Conservation (phyloP, 2,797 vertebrate species). For the Acanthornis magna region DNA sequence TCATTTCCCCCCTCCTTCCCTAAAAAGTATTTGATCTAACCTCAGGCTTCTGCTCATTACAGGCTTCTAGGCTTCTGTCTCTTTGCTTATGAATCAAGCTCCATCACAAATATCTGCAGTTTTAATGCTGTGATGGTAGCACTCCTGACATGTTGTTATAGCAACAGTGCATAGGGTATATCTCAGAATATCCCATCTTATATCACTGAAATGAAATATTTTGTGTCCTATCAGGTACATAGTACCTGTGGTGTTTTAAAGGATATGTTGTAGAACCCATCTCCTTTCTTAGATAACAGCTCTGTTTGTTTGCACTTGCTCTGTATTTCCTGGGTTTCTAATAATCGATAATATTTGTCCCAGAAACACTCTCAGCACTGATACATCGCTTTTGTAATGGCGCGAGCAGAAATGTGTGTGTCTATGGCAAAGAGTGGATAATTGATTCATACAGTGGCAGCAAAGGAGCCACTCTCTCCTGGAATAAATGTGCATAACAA, state of each 20-base stretch:
- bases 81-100: background rate
- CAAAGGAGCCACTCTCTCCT: background rate
- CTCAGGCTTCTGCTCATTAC: background rate
- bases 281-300: background rate
- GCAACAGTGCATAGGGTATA: background rate
- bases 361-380: background rate
- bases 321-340: background rate
- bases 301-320: background rate
- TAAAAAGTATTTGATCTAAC: background rate
- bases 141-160: constrained; percentile 11
- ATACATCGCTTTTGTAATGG: background rate
- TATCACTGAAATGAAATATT: background rate
- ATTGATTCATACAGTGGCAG: background rate
- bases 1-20: background rate
- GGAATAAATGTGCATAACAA: background rate
- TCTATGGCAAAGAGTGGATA: background rate
- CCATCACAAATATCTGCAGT: background rate
- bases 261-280: background rate
- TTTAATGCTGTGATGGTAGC: background rate
- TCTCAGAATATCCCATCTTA: background rate
- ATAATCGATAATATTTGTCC: background rate
- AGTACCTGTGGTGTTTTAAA: background rate
- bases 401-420: background rate
- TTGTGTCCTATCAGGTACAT: background rate
- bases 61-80: background rate